Conservation (phyloP, 2,113 vertebrate species). For the Xyliphius kryptos region DNA sequence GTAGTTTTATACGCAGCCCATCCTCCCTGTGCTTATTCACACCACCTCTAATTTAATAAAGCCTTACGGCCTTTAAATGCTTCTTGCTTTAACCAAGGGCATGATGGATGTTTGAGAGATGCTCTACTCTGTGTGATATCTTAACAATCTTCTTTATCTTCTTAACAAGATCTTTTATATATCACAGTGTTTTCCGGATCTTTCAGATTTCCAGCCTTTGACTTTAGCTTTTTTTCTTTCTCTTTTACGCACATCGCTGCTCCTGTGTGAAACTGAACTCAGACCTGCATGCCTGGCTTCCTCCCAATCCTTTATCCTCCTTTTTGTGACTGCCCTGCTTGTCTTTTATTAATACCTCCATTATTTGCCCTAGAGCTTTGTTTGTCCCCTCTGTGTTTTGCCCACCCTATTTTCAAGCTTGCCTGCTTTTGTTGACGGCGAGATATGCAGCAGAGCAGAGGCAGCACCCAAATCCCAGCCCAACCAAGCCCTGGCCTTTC, state of each 20-base stretch:
- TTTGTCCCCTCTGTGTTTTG: slow-evolving; percentile 62
- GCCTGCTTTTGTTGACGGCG: slow-evolving; percentile 85
- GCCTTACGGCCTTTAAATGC: too few species aligned
- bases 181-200: slow-evolving; percentile 8
- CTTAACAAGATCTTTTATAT: too few species aligned
- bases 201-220: slow-evolving; percentile 25
- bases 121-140: background rate
- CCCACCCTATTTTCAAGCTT: slow-evolving; percentile 63
- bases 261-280: slow-evolving; percentile 46
- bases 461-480: slow-evolving; percentile 79
- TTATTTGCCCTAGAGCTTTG: slow-evolving; percentile 87
- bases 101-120: too few species aligned
- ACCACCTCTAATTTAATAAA: too few species aligned
- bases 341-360: slow-evolving; percentile 72
- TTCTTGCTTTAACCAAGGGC: too few species aligned
- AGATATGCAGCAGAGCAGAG: slow-evolving; percentile 86
- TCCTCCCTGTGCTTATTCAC: too few species aligned
- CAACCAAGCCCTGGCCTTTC: slow-evolving; percentile 89
- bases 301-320: slow-evolving; percentile 91
- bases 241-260: slow-evolving; percentile 16
- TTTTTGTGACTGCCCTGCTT: slow-evolving; percentile 67
- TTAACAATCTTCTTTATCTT: slow-evolving; percentile 7
- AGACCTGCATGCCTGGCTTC: slow-evolving; percentile 60
- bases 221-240: background rate
- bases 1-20: too few species aligned